Conservation (phyloP, 2,888 invertebrate species). For the Patella depressa region DNA sequence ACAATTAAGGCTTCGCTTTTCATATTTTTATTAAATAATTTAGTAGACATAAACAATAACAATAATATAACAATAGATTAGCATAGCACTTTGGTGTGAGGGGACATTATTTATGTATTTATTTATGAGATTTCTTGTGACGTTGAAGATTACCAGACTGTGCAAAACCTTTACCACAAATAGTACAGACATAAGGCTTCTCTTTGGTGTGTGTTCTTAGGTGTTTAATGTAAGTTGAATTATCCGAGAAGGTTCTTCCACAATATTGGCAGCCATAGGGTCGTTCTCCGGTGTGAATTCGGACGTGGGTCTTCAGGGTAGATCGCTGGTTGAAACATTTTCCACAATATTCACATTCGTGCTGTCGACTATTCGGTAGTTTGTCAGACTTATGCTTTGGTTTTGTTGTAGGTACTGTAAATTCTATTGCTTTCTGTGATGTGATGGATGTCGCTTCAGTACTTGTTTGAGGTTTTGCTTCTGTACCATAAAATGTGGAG, state of each 20-base stretch:
- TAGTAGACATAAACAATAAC: no score
- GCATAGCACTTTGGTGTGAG: no score
- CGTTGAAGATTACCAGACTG: background rate
- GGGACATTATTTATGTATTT: no score
- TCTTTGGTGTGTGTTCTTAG: conserved; percentile 6
- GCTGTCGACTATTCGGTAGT: no score
- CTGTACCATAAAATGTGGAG: no score
- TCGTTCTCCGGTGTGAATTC: background rate
- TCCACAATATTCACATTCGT: conserved; percentile 11
- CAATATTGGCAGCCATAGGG: conserved; percentile 3
- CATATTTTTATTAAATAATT: no score
- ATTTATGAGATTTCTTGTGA: background rate
- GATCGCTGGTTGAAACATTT: background rate
- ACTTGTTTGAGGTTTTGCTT: no score
- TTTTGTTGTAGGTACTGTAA: no score
- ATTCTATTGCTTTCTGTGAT: no score
- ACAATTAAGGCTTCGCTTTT: no score
- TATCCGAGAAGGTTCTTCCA: conserved; percentile 8
- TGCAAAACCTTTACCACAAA: conserved; percentile 16
- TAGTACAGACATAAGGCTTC: conserved; percentile 1
- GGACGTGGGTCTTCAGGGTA: background rate
- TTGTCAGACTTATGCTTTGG: no score
- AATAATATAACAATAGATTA: background rate
- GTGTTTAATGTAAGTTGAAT: conserved; percentile 3
- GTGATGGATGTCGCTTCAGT: no score